A percentile compares a stretch with the other conserved stretches of the same genome.
phyloP scores from a whole-genome alignment of 2,113 vertebrate genomes.

The Sardina pilchardus region DNA sequence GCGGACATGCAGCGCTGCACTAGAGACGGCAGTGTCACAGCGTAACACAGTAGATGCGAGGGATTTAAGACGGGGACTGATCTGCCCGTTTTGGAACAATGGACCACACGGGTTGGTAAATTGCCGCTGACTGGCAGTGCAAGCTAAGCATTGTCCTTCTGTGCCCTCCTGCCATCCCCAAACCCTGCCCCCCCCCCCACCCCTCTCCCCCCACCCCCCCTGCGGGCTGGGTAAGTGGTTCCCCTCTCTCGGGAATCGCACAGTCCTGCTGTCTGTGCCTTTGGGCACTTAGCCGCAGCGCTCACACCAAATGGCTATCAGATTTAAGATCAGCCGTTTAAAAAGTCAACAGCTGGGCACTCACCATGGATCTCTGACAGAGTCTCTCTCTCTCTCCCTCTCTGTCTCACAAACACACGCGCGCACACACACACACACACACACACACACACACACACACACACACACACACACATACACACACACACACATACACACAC shows the following conservation, averaged over 20 bases:
- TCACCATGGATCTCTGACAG: constrained; percentile 60
- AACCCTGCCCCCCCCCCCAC: neutral
- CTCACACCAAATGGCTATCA: constrained; percentile 52
- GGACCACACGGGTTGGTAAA: neutral
- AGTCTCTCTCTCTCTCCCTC: constrained; percentile 47
- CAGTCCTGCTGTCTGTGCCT: constrained; percentile 54
- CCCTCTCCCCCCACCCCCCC: constrained; percentile 21
- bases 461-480: constrained; percentile 31
- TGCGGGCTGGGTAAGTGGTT: constrained; percentile 56
- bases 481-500: neutral
- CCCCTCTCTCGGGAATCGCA: constrained; percentile 43
- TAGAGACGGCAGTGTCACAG: neutral
- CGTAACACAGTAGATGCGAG: neutral
- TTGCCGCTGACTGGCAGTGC: neutral
- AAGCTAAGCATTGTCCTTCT: constrained; percentile 13
- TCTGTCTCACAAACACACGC: neutral
- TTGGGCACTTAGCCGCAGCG: constrained; percentile 35
- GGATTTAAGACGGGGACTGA: neutral
- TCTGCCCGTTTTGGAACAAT: neutral
- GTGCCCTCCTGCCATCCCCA: constrained; percentile 1
- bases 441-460: neutral
- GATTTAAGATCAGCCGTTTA: constrained; percentile 61
- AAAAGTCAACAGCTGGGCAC: constrained; percentile 62
- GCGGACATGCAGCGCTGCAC: neutral
- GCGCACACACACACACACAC: neutral